Conservation (phyloP, 1,140 invertebrate genomes). For the Holotrichia oblita region DNA sequence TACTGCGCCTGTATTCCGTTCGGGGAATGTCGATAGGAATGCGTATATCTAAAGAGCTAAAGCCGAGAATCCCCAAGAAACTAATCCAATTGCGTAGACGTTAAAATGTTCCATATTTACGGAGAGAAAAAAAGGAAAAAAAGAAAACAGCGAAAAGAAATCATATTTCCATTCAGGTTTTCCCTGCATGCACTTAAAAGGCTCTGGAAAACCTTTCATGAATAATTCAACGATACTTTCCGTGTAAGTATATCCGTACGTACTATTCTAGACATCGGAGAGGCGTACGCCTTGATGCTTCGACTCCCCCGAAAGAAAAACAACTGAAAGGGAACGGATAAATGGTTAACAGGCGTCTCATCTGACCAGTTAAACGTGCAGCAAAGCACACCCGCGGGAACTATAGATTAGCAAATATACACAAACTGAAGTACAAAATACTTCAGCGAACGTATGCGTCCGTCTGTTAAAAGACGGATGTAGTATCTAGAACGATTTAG, state of each 20-base stretch:
- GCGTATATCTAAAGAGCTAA: conserved; percentile 7
- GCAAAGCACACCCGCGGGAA: conserved; percentile 38
- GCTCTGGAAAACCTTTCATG: conserved; percentile 22
- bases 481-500: conserved; percentile 20
- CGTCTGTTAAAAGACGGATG: conserved; percentile 33
- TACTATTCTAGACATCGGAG: conserved; percentile 6
- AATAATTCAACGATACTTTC: conserved; percentile 36
- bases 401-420: conserved; percentile 38
- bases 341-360: conserved; percentile 39
- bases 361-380: conserved; percentile 40
- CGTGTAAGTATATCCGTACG: conserved; percentile 33
- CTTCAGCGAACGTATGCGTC: conserved; percentile 34
- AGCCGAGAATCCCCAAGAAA: conserved; percentile 12
- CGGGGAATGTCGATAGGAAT: background rate
- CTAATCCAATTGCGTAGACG: conserved; percentile 29
- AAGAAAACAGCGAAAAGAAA: conserved; percentile 30
- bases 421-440: conserved; percentile 37
- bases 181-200: conserved; percentile 36
- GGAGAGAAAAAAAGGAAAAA: background rate
- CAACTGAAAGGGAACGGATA: conserved; percentile 37
- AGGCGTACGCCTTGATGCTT: background rate
- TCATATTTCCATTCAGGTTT: conserved; percentile 36
- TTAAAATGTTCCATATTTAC: conserved; percentile 21
- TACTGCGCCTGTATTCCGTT: background rate
- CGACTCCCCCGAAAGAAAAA: background rate